Evolutionary conservation across 2,888 invertebrate genomes (phyloP).

Genomic region (Thymelicus lineola): DNA sequence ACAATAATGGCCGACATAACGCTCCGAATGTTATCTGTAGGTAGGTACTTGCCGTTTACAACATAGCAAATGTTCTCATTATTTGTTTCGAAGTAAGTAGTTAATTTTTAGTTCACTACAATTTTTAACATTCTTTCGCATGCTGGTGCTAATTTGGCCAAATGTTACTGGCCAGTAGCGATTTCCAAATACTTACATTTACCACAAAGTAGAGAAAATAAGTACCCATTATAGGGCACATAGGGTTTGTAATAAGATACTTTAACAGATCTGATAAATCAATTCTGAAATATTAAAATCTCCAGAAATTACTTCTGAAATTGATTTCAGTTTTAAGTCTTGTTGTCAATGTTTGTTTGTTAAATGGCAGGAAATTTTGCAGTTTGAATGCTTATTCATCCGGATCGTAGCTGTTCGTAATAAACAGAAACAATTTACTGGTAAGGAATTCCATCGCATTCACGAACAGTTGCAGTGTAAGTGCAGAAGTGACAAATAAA

Average conservation of each 20-base stretch:
- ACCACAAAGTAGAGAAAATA: neutral
- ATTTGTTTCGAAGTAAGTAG: slow-evolving; percentile 51
- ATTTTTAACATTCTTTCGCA: slow-evolving; percentile 26
- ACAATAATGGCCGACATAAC: slow-evolving; percentile 82
- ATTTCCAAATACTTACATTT: neutral
- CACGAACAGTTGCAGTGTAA: slow-evolving; percentile 51
- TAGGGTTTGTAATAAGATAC: too few relatives aligned
- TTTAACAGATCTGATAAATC: too few relatives aligned
- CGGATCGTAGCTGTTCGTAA: slow-evolving; percentile 53
- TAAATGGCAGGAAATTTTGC: slow-evolving; percentile 42
- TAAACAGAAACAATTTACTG: slow-evolving; percentile 61
- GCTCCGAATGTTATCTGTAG: slow-evolving; percentile 77
- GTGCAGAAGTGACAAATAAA: slow-evolving; percentile 68
- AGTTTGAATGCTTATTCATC: slow-evolving; percentile 45
- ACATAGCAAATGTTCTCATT: slow-evolving; percentile 75
- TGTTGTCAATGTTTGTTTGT: slow-evolving; percentile 28
- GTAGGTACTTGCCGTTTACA: slow-evolving; percentile 61
- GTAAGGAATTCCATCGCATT: slow-evolving; percentile 64
- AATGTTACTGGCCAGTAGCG: slow-evolving; percentile 1
- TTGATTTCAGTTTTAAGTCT: neutral
- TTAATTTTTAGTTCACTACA: slow-evolving; percentile 26
- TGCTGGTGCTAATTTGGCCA: neutral
- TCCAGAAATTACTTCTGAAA: neutral
- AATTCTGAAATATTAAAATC: neutral
- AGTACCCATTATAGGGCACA: too few relatives aligned